These are phyloP conservation scores for Pandemis heparana DNA, from an alignment of 2,888 invertebrate species.

Conservation along the genomic window DNA sequence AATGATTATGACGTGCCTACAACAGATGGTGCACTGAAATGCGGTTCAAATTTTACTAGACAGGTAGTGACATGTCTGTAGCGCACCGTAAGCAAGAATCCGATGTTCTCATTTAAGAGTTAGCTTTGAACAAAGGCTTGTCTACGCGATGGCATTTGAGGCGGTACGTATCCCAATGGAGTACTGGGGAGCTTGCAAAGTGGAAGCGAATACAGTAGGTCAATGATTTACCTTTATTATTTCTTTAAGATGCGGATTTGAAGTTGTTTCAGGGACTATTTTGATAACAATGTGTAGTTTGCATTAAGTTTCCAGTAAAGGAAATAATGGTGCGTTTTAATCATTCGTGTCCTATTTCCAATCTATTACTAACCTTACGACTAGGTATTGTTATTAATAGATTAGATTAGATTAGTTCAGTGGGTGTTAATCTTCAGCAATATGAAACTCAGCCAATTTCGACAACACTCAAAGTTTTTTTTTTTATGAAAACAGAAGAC, in stretches of 20 bases:
- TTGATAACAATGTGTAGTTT: too few relatives aligned
- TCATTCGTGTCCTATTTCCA: too few relatives aligned
- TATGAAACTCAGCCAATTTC: too few relatives aligned
- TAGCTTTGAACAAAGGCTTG: slow-evolving; percentile 43
- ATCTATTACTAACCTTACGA: too few relatives aligned
- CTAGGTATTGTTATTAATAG: too few relatives aligned
- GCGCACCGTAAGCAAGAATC: slow-evolving; percentile 31
- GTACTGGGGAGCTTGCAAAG: slow-evolving; percentile 9
- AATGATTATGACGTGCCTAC: neutral
- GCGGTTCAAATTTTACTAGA: slow-evolving; percentile 17
- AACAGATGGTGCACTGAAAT: slow-evolving; percentile 14
- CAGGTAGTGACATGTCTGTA: slow-evolving; percentile 31
- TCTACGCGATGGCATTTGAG: slow-evolving; percentile 40
- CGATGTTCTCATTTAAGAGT: slow-evolving; percentile 42
- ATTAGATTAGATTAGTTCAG: too few relatives aligned
- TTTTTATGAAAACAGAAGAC: too few relatives aligned
- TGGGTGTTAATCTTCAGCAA: too few relatives aligned
- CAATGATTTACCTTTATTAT: neutral
- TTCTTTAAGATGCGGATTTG: neutral
- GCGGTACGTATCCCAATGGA: slow-evolving; percentile 36
- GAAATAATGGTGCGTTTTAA: too few relatives aligned
- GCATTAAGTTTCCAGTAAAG: too few relatives aligned
- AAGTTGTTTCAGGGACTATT: too few relatives aligned
- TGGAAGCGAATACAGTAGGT: slow-evolving; percentile 26
- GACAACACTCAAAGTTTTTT: too few relatives aligned